Percentiles rank a stretch among this genome's conserved stretches.
phyloP scores from a whole-genome alignment of 2,113 vertebrate species.

The Bubalus kerabau region DNA sequence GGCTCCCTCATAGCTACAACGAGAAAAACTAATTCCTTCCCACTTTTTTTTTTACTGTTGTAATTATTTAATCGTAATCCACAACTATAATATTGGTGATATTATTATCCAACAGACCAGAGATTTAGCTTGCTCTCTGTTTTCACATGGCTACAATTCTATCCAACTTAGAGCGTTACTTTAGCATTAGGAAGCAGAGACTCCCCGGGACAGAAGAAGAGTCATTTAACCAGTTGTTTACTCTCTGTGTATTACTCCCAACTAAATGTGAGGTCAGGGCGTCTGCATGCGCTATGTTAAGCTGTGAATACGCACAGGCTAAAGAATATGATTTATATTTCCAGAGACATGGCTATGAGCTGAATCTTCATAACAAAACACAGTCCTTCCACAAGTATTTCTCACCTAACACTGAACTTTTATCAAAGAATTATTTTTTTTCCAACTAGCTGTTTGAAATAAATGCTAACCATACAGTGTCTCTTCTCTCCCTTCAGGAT shows the following conservation, averaged over 20 bases:
- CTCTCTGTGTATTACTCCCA: background rate
- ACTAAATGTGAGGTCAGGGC: background rate
- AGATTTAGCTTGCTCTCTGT: background rate
- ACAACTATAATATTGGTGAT: background rate
- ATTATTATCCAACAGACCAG: background rate
- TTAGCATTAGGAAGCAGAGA: background rate
- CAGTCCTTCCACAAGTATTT: slow-evolving; percentile 38
- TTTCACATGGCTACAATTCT: background rate
- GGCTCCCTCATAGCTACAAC: background rate
- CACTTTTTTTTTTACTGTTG: background rate
- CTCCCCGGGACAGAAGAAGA: background rate
- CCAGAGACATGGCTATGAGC: background rate
- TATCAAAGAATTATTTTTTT: slow-evolving; percentile 57
- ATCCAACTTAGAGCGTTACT: background rate
- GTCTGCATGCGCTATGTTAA: background rate
- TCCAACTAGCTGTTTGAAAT: slow-evolving; percentile 64
- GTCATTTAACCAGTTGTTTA: background rate
- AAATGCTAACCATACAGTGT: slow-evolving; percentile 72
- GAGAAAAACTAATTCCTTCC: background rate
- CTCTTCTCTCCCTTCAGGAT: slow-evolving; percentile 80
- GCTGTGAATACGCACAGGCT: background rate
- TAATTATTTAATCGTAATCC: background rate
- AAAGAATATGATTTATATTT: background rate
- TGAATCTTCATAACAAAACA: slow-evolving; percentile 22
- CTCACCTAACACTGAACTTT: slow-evolving; percentile 71